Base-by-base conservation (phyloP, 2,797 vertebrate genomes). In the Monodelphis domestica region DNA sequence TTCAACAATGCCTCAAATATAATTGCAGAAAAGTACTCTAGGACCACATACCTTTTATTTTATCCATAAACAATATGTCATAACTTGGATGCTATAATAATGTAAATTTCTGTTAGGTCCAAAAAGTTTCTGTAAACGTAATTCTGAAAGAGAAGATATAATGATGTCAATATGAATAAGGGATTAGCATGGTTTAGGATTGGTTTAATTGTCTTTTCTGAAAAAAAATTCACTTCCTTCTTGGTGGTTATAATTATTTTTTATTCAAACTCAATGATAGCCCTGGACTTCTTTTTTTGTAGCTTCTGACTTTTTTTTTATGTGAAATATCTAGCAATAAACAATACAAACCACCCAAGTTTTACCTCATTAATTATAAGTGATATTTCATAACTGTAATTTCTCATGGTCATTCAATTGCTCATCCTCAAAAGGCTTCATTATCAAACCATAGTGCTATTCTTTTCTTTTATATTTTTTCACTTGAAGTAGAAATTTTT, bases 1-100 rank as follows among this genome's bases (percentile, higher is more conserved):
- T 87, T 84, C 70, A 92, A 90, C 59, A 93, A n/a, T 56, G 93
- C 96, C 96, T 95, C 51, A 92, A 92, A 88, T 91, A 54, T 88
- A 92, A 97, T 88, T 93, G 92, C 30, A 92, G 96, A 95, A 45
- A 97, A 92, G 11, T 92, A 97, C 96, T 94, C 10, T 92, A 92
- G 50, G 89, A 94, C 94, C 94, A 94, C 90, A 97, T 96, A 93
- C 38, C 24, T 90, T 63, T 94, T 97, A 50, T 63, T 97, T 98
- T 97, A 96, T 24, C 96, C 24, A 97, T 97, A 90, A 97, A 4
- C 1, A 92, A 92, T 94, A 96, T 92, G 51, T 93, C 95, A 93
- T 91, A 95, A 96, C 94, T 95, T 95, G 4, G 53, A 92, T 97
- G 11, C 1, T 92, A 53, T 95, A 91, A 95, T 96, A 97, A 91